Evolutionary conservation across 2,888 invertebrate genomes (phyloP).

Genomic region (Gortyna flavago): DNA sequence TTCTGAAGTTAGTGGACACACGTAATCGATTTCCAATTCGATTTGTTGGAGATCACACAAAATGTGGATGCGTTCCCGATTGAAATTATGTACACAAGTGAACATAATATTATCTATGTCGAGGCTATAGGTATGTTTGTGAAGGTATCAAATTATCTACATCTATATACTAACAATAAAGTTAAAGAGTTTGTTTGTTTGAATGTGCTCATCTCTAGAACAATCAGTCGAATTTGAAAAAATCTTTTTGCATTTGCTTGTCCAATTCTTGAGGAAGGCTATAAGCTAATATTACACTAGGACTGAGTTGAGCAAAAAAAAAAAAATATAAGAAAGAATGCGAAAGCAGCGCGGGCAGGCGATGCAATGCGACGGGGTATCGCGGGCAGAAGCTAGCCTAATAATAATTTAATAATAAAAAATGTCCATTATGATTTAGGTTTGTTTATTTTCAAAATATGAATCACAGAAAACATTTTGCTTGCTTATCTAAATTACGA

Average conservation of each 20-base stretch:
- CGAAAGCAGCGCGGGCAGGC: neutral
- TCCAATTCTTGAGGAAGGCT: neutral
- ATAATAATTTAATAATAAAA: neutral
- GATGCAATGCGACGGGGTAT: neutral
- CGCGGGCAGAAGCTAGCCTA: neutral
- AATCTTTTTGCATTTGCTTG: neutral
- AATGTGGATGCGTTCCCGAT: slow-evolving; percentile 29
- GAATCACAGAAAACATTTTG: slow-evolving; percentile 37
- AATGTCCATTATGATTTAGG: neutral
- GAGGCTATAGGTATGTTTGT: slow-evolving; percentile 1
- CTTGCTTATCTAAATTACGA: slow-evolving; percentile 56
- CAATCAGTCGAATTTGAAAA: neutral
- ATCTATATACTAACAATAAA: neutral
- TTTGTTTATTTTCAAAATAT: slow-evolving; percentile 33
- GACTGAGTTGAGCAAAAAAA: neutral
- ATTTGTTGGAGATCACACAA: slow-evolving; percentile 45
- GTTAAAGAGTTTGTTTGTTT: neutral
- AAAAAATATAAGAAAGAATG: neutral
- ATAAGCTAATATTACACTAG: neutral
- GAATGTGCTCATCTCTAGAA: neutral
- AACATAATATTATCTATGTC: slow-evolving; percentile 38
- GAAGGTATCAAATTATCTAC: slow-evolving; percentile 18
- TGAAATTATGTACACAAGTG: slow-evolving; percentile 47
- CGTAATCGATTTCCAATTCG: slow-evolving; percentile 43
- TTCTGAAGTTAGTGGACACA: slow-evolving; percentile 39